Conservation (phyloP, 2,797 vertebrate genomes). For the Clarias platycephalus region DNA sequence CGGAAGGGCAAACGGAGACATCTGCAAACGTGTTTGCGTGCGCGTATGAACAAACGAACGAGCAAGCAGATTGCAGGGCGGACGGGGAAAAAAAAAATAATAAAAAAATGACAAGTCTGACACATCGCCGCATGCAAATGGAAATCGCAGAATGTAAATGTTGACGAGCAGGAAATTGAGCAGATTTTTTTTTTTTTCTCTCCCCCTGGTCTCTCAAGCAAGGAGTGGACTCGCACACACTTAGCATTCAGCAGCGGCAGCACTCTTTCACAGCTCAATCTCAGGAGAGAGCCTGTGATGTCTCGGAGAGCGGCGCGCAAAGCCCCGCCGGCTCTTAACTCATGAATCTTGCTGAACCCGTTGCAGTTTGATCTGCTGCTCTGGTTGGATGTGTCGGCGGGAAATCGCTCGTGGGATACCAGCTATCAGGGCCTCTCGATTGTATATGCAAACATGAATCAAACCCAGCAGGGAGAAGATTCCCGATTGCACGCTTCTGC, state of each 20-base stretch:
- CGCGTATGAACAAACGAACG: constrained; percentile 18
- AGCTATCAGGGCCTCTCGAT: constrained; percentile 37
- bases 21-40: constrained; percentile 55
- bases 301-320: constrained; percentile 16
- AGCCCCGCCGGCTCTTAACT: constrained; percentile 48
- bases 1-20: constrained; percentile 63
- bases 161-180: constrained; percentile 21
- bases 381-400: constrained; percentile 33
- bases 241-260: constrained; percentile 35
- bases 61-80: constrained; percentile 19
- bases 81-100: background rate
- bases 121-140: constrained; percentile 19
- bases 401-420: constrained; percentile 22
- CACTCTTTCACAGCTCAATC: constrained; percentile 30
- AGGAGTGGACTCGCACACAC: constrained; percentile 15
- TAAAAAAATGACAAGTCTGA: background rate
- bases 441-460: constrained; percentile 47
- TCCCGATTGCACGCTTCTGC: constrained; percentile 21
- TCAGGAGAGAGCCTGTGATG: constrained; percentile 50
- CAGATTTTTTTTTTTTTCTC: background rate
- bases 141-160: constrained; percentile 22
- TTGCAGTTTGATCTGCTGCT: constrained; percentile 40
- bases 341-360: constrained; percentile 52
- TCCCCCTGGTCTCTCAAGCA: background rate
- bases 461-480: constrained; percentile 40